Conservation (phyloP, 2,113 vertebrate genomes). For the Otocyon megalotis region DNA sequence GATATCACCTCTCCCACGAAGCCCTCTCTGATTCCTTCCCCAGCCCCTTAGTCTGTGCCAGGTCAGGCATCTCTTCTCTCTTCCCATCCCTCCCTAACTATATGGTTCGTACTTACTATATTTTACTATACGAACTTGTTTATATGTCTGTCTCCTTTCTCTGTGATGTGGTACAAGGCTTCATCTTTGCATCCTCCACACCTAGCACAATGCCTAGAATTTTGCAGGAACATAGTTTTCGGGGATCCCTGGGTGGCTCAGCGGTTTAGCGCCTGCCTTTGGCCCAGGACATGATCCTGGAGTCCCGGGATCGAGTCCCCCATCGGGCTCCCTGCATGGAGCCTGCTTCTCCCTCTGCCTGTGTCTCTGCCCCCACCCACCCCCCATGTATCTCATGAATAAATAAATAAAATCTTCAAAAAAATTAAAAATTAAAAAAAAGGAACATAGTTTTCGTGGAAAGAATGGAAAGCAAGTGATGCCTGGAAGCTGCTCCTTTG, state of each 20-base stretch:
- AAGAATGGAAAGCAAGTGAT: background rate
- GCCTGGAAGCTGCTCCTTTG: background rate
- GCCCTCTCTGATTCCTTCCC: background rate
- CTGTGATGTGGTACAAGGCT: background rate
- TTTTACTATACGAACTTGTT: background rate
- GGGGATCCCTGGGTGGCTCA: background rate
- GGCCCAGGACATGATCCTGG: too few relatives aligned
- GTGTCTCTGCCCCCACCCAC: too few relatives aligned
- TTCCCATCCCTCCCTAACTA: background rate
- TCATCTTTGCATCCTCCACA: background rate
- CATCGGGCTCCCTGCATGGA: too few relatives aligned
- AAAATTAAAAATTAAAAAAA: too few relatives aligned
- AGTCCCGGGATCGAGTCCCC: too few relatives aligned
- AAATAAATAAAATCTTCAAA: too few relatives aligned
- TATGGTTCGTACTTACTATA: background rate
- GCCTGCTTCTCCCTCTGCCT: too few relatives aligned
- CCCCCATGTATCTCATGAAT: too few relatives aligned
- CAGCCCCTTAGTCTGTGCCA: background rate
- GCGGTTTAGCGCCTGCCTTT: too few relatives aligned
- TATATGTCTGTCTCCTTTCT: background rate
- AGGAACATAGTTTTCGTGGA: background rate
- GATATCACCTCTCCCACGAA: background rate
- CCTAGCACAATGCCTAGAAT: background rate
- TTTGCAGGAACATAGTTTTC: background rate
- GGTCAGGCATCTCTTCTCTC: background rate